Percentiles rank a stretch among this genome's conserved stretches.
phyloP scores from a whole-genome alignment of 2,113 vertebrate genomes.

The Chaetorhynchus papuensis region DNA sequence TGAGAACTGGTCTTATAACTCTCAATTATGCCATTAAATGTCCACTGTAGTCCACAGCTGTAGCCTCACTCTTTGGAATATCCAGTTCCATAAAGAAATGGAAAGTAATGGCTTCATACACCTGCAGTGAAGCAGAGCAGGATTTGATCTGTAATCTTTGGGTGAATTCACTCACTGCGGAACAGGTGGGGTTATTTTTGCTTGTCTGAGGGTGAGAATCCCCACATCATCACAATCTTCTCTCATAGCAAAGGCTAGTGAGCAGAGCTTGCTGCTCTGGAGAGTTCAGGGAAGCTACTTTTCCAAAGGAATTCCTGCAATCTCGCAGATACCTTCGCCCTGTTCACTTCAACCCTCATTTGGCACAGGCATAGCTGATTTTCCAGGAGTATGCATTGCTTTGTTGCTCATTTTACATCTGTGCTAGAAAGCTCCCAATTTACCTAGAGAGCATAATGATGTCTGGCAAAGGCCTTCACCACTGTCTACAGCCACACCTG shows the following conservation, averaged over 20 bases:
- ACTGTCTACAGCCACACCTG: not conserved
- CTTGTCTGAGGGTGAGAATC: not conserved
- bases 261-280: not conserved
- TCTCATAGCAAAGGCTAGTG: not conserved
- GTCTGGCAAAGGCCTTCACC: not conserved
- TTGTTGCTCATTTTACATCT: not conserved
- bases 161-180: not conserved
- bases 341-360: not conserved
- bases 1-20: not conserved
- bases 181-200: not conserved
- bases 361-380: not conserved
- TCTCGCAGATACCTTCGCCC: not conserved
- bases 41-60: not conserved
- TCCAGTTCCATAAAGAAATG: not conserved
- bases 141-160: not conserved
- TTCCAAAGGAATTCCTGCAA: not conserved
- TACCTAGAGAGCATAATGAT: not conserved
- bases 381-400: not conserved
- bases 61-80: not conserved
- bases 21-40: not conserved
- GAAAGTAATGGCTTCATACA: not conserved
- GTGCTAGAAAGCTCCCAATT: not conserved
- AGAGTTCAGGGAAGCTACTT: not conserved
- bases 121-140: not conserved
- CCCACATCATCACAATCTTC: too few relatives aligned